These are phyloP conservation scores for Cylloceria caligata DNA, from an alignment of 2,888 invertebrate genomes.

Conservation along the genomic window DNA sequence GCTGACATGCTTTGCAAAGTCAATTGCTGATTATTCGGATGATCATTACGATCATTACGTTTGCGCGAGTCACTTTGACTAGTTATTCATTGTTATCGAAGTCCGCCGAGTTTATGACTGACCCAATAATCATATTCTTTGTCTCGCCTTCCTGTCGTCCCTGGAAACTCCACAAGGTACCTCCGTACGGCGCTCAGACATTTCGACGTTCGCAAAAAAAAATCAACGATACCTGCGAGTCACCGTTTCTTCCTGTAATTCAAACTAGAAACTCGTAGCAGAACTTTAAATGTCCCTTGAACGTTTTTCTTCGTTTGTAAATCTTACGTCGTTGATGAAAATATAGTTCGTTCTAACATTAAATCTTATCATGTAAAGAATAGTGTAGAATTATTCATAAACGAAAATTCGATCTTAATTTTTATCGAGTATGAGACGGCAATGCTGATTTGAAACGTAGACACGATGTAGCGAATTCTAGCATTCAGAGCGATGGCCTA, in stretches of 20 bases:
- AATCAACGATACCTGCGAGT: conserved; percentile 10
- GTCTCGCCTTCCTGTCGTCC: neutral
- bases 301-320: conserved; percentile 11
- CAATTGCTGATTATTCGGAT: neutral
- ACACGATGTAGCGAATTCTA: too few species aligned
- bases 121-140: conserved; percentile 1
- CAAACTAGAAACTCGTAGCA: neutral
- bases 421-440: too few species aligned
- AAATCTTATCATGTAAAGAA: too few species aligned
- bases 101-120: conserved; percentile 28
- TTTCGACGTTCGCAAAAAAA: neutral
- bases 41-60: neutral
- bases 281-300: conserved; percentile 8
- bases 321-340: too few species aligned
- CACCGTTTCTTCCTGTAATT: neutral
- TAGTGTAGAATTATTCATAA: too few species aligned
- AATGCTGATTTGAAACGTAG: too few species aligned
- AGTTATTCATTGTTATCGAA: conserved; percentile 33
- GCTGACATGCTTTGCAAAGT: neutral
- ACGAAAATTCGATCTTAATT: too few species aligned
- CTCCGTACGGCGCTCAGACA: neutral
- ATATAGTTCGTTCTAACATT: too few species aligned
- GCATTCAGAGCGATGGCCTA: too few species aligned
- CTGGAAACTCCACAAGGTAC: conserved; percentile 7
- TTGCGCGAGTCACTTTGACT: conserved; percentile 4